Conservation (phyloP, 2,797 vertebrate species). For the Parotocinclus haroldoi region DNA sequence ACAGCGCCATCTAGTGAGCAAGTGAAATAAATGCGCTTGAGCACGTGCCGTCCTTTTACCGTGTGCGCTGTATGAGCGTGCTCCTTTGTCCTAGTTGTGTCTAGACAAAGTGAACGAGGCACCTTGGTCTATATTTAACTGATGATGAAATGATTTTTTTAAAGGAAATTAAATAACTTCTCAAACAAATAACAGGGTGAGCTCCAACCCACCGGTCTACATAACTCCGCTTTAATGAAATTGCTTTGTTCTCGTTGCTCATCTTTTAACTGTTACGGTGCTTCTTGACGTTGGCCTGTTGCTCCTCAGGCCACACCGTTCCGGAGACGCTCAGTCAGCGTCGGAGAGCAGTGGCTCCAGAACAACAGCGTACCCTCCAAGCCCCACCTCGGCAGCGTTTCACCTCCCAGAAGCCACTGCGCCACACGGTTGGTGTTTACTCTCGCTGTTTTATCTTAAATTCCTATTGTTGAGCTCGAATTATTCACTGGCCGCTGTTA, state of each 20-base stretch:
- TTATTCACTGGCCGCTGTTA: too few relatives aligned
- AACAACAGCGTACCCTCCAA: constrained; percentile 70
- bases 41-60: constrained; percentile 12
- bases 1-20: constrained; percentile 53
- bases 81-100: too few relatives aligned
- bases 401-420: constrained; percentile 81
- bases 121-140: too few relatives aligned
- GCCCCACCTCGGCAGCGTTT: constrained; percentile 81
- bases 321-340: constrained; percentile 81
- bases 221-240: too few relatives aligned
- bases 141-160: too few relatives aligned
- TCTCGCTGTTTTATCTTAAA: not conserved
- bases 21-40: not conserved
- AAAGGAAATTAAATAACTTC: too few relatives aligned
- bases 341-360: constrained; percentile 84
- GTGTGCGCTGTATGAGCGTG: not conserved
- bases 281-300: not conserved
- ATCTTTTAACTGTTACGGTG: too few relatives aligned
- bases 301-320: constrained; percentile 61
- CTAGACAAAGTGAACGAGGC: too few relatives aligned
- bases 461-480: too few relatives aligned
- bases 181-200: too few relatives aligned
- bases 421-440: constrained; percentile 72
- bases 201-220: too few relatives aligned
- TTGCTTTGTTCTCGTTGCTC: not conserved